Conservation (phyloP, 2,888 invertebrate genomes). For the Arenicola marina region DNA sequence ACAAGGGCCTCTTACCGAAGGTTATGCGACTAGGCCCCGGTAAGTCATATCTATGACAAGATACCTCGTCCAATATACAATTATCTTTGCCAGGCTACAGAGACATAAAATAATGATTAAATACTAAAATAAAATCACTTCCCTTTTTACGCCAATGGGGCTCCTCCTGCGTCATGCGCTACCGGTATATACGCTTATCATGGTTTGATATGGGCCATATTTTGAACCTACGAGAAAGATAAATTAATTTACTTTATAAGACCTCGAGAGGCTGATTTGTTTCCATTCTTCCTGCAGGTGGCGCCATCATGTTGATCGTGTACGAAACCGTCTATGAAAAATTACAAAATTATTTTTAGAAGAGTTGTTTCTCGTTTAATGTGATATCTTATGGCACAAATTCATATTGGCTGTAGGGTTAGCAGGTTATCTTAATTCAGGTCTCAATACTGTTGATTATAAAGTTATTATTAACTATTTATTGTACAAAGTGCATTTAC, state of each 20-base stretch:
- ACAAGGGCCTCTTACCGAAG: constrained; percentile 91
- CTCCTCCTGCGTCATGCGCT: background rate
- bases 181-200: background rate
- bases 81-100: too few relatives aligned
- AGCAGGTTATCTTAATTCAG: too few relatives aligned
- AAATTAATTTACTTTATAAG: too few relatives aligned
- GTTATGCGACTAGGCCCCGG: constrained; percentile 85
- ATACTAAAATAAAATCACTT: background rate
- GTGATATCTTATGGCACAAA: too few relatives aligned
- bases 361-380: too few relatives aligned
- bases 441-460: too few relatives aligned
- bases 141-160: background rate
- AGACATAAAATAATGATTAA: background rate
- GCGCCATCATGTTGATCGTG: constrained; percentile 91
- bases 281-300: constrained; percentile 67
- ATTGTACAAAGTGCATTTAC: too few relatives aligned
- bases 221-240: too few relatives aligned
- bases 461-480: too few relatives aligned
- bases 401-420: too few relatives aligned
- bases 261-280: too few relatives aligned
- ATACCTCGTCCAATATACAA: background rate
- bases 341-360: constrained; percentile 63
- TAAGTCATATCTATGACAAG: constrained; percentile 26
- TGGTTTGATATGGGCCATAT: too few relatives aligned
- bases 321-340: constrained; percentile 84